phyloP scores from a whole-genome alignment of 2,797 vertebrate genomes.

The Gadopsis bispinosus region DNA sequence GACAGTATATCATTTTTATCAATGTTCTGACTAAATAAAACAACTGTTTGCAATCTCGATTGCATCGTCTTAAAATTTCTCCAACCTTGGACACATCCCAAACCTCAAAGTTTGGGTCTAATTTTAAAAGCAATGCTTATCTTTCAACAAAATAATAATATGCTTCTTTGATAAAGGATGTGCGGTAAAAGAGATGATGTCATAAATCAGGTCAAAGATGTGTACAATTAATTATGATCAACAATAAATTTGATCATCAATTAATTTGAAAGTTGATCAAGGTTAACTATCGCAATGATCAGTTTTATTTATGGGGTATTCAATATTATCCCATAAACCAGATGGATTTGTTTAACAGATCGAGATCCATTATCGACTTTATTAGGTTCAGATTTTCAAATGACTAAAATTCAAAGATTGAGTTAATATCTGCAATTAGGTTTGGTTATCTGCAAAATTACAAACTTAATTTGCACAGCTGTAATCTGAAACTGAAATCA shows the following conservation, averaged over 20 bases:
- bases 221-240: background rate
- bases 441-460: background rate
- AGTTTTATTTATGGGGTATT: background rate
- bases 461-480: background rate
- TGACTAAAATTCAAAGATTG: background rate
- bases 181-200: background rate
- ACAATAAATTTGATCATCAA: too few relatives aligned
- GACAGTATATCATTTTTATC: background rate
- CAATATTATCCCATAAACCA: background rate
- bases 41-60: background rate
- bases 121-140: background rate
- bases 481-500: background rate
- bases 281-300: background rate
- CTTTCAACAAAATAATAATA: background rate
- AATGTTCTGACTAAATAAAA: background rate
- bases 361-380: background rate
- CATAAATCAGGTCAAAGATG: background rate
- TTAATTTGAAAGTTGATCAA: background rate
- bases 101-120: slow-evolving; percentile 32
- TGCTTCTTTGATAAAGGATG: background rate
- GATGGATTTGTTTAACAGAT: background rate
- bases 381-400: background rate
- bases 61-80: background rate
- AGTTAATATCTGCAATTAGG: background rate
- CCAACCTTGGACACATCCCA: background rate